A percentile compares a stretch with the other conserved stretches of the same genome.
Evolutionary conservation across 2,113 vertebrate genomes (phyloP).

Genomic region (Parus major): DNA sequence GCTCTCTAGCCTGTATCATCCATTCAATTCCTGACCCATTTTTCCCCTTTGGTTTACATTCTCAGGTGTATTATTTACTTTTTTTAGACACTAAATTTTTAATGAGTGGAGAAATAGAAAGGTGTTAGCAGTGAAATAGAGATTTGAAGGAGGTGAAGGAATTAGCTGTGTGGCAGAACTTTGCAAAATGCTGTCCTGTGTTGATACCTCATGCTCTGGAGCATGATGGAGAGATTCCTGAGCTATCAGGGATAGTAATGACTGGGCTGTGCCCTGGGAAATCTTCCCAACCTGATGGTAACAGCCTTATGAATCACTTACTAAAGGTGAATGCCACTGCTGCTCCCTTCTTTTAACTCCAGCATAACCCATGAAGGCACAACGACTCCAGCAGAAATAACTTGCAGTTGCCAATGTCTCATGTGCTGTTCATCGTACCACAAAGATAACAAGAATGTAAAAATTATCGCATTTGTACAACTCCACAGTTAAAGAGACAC

Average conservation of each 20-base stretch:
- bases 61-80: background rate
- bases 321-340: background rate
- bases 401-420: background rate
- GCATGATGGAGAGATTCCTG: background rate
- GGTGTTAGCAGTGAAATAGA: background rate
- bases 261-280: background rate
- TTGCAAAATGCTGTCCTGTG: background rate
- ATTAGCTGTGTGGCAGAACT: background rate
- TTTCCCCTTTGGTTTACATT: background rate
- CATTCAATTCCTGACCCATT: background rate
- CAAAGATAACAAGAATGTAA: slow-evolving; percentile 34
- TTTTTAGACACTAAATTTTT: background rate
- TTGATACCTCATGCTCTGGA: background rate
- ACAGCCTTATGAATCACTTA: slow-evolving; percentile 6
- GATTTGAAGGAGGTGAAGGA: background rate
- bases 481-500: background rate
- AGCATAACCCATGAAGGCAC: fast-evolving
- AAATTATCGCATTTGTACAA: background rate
- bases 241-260: background rate
- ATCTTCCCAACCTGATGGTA: background rate
- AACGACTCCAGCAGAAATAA: background rate
- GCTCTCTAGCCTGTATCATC: background rate
- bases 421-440: background rate
- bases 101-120: background rate
- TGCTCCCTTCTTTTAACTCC: slow-evolving; percentile 14